Percentiles rank a stretch among this genome's conserved stretches.
Evolutionary conservation across 2,888 invertebrate species (phyloP).

Genomic region (Perithous albicinctus): DNA sequence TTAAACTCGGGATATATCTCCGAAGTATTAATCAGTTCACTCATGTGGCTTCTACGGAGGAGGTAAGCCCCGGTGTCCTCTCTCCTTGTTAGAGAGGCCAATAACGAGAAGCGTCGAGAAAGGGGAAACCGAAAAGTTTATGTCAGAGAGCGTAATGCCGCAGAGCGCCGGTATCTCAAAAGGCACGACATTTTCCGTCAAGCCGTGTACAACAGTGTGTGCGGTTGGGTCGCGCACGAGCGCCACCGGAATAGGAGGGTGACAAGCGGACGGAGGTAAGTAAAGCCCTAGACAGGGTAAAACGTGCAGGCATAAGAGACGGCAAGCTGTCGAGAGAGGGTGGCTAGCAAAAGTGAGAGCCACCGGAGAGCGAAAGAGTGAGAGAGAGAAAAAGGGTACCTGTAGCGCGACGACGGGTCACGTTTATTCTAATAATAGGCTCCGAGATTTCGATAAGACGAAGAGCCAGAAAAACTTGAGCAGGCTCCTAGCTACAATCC

Average conservation of each 20-base stretch:
- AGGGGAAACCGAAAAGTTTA: conserved; percentile 40
- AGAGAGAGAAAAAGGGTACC: conserved; percentile 39
- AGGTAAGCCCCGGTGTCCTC: conserved; percentile 16
- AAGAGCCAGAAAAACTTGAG: conserved; percentile 54
- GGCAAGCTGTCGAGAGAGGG: background rate
- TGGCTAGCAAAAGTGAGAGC: conserved; percentile 45
- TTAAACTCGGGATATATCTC: background rate
- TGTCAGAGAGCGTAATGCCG: conserved; percentile 16
- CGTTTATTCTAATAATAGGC: conserved; percentile 68
- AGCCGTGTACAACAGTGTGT: conserved; percentile 3
- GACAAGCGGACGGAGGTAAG: conserved; percentile 4
- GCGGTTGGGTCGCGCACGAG: conserved; percentile 9
- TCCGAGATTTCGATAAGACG: conserved; percentile 63
- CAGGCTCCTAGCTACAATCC: conserved; percentile 3
- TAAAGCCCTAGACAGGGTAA: background rate
- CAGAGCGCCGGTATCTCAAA: conserved; percentile 43
- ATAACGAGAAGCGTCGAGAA: conserved; percentile 10
- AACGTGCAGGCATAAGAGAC: conserved; percentile 30
- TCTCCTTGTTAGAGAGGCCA: conserved; percentile 25
- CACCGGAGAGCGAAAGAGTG: conserved; percentile 9
- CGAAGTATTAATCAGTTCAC: conserved; percentile 16
- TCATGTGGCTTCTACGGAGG: background rate
- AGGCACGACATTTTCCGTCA: conserved; percentile 56
- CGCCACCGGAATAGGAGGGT: background rate
- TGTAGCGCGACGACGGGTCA: conserved; percentile 63